Evolutionary conservation across 2,888 invertebrate species (phyloP).

Genomic region (Carpatolechia fugitivella): DNA sequence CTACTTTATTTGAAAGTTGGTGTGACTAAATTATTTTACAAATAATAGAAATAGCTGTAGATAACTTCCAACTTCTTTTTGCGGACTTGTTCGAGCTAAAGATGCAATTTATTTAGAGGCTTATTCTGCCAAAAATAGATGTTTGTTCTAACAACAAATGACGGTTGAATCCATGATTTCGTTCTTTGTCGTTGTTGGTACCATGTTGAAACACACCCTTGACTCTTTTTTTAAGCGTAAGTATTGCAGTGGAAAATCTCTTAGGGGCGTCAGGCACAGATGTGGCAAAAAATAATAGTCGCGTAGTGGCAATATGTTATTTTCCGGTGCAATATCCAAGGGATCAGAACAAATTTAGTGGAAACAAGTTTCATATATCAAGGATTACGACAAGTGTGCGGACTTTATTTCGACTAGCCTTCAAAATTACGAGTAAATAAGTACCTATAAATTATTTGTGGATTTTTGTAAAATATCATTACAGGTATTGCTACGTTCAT

Average conservation of each 20-base stretch:
- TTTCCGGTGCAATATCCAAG: conserved; percentile 1
- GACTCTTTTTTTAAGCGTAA: not conserved
- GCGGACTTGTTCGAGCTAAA: no score
- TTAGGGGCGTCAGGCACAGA: conserved; percentile 3
- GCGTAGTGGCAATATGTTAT: conserved; percentile 6
- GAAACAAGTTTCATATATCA: not conserved
- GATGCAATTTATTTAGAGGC: no score
- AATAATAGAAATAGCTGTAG: not conserved
- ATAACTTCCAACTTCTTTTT: no score
- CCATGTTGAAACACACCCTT: not conserved
- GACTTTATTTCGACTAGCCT: not conserved
- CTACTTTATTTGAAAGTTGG: no score
- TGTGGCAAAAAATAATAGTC: conserved; percentile 7
- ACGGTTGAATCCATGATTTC: no score
- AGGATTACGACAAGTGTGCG: not conserved
- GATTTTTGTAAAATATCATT: no score
- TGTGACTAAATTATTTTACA: no score
- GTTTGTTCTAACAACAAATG: no score
- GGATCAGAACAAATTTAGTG: not conserved
- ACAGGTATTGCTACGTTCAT: no score
- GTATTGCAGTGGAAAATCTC: not conserved
- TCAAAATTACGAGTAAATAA: not conserved
- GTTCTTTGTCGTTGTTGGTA: no score
- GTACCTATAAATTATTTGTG: no score
- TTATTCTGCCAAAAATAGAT: no score